Evolutionary conservation across 2,888 invertebrate species (phyloP), one percentile per base, ranked within the genome.

Genomic region (Drosophila quinaria): DNA sequence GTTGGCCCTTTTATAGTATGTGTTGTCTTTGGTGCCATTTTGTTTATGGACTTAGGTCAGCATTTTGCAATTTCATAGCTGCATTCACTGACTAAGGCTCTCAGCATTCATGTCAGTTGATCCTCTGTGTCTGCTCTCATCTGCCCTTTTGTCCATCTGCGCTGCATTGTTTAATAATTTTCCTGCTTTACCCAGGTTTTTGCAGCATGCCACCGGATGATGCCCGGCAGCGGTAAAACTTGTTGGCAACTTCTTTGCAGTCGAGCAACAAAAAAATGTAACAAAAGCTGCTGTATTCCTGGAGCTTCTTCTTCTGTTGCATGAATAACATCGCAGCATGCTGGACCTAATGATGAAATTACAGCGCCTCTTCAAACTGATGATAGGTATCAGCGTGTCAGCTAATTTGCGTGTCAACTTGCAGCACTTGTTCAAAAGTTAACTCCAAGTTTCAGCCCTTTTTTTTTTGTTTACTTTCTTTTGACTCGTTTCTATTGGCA

Each of bases 161-260:
- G 29, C 39, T 46, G 74, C 85, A 88, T 88, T 82, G 88, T 80
- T 85, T 78, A 82, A 80, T 90, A 70, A 82, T 78, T 82, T 86
- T 81, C 59, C 74, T 88, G 86, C 75, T 73, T 67, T 74, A 50
- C 54, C 50, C 65, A 58, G 67, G 71, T 19, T 64, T 73, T 39
- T 54, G 25, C 70, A 66, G 59, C 44, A 42, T 59, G 54, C 31
- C 19, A 47, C 80, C 77, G 88, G 72, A 80, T 60, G 66, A 70
- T 72, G 69, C 64, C 17, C 46, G 41, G 54, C 64, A 70, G 41
- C 47, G 76, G 50, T 66, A 37, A 74, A 86, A 89, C 80, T 85
- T 76, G 88, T 80, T 69, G 80, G 62, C 63, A 63, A 63, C 51
- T 66, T 58, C 42, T 58, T 39, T 61, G 35, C 63, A 39, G 51